Conservation (phyloP, 2,113 vertebrate species). For the Plecotus auritus region DNA sequence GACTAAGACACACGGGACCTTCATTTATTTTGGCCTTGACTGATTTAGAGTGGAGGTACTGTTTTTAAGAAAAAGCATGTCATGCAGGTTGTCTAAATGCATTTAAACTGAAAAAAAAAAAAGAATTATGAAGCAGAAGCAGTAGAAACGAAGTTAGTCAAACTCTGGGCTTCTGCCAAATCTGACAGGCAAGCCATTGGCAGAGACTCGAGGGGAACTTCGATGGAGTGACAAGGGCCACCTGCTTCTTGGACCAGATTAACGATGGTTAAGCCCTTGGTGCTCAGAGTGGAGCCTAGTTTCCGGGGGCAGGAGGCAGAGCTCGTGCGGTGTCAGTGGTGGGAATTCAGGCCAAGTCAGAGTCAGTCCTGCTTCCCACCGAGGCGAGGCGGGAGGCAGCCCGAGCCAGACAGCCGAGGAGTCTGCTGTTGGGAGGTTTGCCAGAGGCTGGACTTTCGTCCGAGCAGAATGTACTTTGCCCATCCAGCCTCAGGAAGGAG, state of each 20-base stretch:
- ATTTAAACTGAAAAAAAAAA: background rate
- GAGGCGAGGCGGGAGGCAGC: background rate
- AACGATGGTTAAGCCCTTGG: conserved; percentile 45
- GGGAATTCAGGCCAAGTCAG: conserved; percentile 33
- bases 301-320: conserved; percentile 21
- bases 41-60: background rate
- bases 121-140: background rate
- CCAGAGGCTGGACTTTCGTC: conserved; percentile 51
- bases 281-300: background rate
- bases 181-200: conserved; percentile 7
- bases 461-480: background rate
- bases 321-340: background rate
- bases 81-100: background rate
- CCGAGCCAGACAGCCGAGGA: background rate
- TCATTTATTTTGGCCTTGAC: background rate
- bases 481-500: background rate
- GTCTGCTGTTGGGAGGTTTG: conserved; percentile 3
- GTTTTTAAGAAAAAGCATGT: background rate
- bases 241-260: conserved; percentile 56
- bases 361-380: background rate
- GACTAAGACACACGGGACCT: background rate
- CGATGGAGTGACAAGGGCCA: background rate
- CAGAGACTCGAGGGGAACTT: background rate
- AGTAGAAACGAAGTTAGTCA: background rate
- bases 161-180: conserved; percentile 32